Percentiles rank a stretch among this genome's conserved stretches.
phyloP scores from a whole-genome alignment of 2,113 vertebrate species.

The Sinocyclocheilus anshuiensis region DNA sequence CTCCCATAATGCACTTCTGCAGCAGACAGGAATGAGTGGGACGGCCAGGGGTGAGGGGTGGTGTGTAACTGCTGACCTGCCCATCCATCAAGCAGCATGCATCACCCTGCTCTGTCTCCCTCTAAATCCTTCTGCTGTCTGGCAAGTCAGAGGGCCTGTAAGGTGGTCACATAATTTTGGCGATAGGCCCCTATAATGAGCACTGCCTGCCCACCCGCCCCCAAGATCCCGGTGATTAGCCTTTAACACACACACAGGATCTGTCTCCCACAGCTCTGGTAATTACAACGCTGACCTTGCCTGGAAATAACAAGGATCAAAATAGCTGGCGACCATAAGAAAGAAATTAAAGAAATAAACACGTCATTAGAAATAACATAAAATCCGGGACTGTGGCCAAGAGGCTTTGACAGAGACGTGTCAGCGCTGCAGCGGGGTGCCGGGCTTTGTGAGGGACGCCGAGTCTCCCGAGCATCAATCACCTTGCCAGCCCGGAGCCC shows the following conservation, averaged over 20 bases:
- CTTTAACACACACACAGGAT: conserved; percentile 60
- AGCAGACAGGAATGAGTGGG: conserved; percentile 4
- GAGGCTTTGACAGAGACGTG: conserved; percentile 59
- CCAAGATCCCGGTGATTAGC: conserved; percentile 67
- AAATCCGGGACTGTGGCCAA: too few relatives aligned
- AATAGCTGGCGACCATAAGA: conserved; percentile 21
- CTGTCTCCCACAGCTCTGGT: conserved; percentile 73
- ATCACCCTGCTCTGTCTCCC: conserved; percentile 50
- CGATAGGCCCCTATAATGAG: conserved; percentile 74
- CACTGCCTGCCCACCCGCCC: conserved; percentile 73
- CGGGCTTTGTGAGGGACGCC: conserved; percentile 61
- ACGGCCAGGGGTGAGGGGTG: conserved; percentile 48
- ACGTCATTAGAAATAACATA: conserved; percentile 25
- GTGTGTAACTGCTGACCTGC: conserved; percentile 61
- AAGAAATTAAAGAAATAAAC: conserved; percentile 52
- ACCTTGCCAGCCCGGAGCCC: conserved; percentile 80
- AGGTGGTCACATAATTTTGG: conserved; percentile 71
- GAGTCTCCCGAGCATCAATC: conserved; percentile 80
- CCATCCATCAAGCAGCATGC: conserved; percentile 68
- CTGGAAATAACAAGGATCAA: conserved; percentile 38
- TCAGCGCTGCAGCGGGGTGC: conserved; percentile 54
- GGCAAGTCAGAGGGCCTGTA: conserved; percentile 58
- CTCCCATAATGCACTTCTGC: conserved; percentile 39
- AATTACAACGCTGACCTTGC: conserved; percentile 73
- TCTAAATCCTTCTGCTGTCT: conserved; percentile 53